Conservation (phyloP, 2,888 invertebrate genomes). For the Papilio elwesi region DNA sequence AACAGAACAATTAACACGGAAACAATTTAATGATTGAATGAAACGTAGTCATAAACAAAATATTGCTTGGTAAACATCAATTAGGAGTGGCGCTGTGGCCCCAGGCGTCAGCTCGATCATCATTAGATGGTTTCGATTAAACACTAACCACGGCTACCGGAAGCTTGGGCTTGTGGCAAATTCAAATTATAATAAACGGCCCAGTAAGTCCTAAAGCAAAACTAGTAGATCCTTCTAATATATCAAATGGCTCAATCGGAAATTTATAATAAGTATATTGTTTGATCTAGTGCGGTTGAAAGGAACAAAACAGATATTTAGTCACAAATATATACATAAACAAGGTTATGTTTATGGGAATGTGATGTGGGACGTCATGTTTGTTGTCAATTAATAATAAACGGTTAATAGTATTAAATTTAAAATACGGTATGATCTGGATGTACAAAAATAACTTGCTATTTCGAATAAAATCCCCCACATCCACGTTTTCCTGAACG, state of each 20-base stretch:
- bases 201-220: conserved; percentile 19
- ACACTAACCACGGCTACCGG: conserved; percentile 53
- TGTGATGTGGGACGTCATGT: no score
- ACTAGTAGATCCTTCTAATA: conserved; percentile 11
- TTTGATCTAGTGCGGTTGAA: neutral
- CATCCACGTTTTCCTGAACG: no score
- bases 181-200: conserved; percentile 30
- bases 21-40: no score
- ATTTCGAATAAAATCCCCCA: no score
- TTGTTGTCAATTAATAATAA: no score
- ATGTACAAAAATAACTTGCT: no score
- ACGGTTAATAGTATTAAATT: no score
- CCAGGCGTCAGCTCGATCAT: conserved; percentile 59
- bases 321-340: no score
- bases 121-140: conserved; percentile 60
- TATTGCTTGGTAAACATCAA: conserved; percentile 45
- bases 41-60: conserved; percentile 9
- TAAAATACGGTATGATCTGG: no score
- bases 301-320: neutral
- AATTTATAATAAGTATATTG: neutral
- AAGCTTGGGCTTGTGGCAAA: conserved; percentile 42
- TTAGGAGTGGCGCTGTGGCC: conserved; percentile 68
- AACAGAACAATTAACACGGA: no score
- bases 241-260: conserved; percentile 19
- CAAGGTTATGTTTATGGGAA: no score